Evolutionary conservation across 2,797 vertebrate genomes (phyloP).

Genomic region (Ctenopoma multispine): DNA sequence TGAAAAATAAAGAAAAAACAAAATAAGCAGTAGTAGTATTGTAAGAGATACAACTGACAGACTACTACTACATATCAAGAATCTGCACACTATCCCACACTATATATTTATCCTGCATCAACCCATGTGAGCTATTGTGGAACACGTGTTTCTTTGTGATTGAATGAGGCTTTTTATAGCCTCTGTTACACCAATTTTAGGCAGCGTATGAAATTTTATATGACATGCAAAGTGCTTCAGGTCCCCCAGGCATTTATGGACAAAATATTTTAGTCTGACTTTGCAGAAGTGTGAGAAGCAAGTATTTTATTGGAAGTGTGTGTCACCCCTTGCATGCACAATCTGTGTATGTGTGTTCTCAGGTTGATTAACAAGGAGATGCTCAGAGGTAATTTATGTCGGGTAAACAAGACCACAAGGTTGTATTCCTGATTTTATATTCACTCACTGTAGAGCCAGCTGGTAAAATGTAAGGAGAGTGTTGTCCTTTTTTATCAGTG

Average conservation of each 20-base stretch:
- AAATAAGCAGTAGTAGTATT: neutral
- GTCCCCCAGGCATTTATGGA: constrained; percentile 64
- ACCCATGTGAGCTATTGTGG: constrained; percentile 52
- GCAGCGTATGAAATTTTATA: constrained; percentile 76
- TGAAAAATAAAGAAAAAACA: neutral
- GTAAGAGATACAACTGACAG: neutral
- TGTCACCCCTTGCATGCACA: neutral
- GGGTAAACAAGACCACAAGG: constrained; percentile 62
- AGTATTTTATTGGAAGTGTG: constrained; percentile 35
- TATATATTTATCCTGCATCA: constrained; percentile 49
- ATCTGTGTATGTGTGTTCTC: constrained; percentile 55
- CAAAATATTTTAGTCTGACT: constrained; percentile 80
- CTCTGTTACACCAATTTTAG: constrained; percentile 73
- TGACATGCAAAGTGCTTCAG: constrained; percentile 81
- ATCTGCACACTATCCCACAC: too few species aligned
- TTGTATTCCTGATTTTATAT: constrained; percentile 65
- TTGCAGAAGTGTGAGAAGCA: constrained; percentile 71
- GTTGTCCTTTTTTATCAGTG: constrained; percentile 29
- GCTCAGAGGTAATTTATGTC: constrained; percentile 72
- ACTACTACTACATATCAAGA: constrained; percentile 12
- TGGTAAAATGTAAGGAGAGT: constrained; percentile 41
- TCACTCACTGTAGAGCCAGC: constrained; percentile 37
- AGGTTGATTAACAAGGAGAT: constrained; percentile 80
- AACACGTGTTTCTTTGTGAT: constrained; percentile 73
- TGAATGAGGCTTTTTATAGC: constrained; percentile 76